phyloP scores from a whole-genome alignment of 2,113 vertebrate genomes.

The Myiopsitta monachus region DNA sequence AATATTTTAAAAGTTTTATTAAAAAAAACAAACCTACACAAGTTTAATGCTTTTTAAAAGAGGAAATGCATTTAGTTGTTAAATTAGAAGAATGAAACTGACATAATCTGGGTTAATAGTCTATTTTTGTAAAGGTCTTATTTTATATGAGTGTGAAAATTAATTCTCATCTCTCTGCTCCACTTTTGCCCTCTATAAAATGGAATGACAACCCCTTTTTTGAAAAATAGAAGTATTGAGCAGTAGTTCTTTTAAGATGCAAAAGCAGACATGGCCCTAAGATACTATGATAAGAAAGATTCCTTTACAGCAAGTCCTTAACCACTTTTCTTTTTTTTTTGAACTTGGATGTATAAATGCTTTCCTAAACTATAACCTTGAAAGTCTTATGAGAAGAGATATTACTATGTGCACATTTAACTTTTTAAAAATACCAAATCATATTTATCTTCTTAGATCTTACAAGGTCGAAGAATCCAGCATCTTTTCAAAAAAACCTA shows the following conservation, averaged over 20 bases:
- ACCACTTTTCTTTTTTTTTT: neutral
- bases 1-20: neutral
- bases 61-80: neutral
- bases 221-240: neutral
- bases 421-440: neutral
- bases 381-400: neutral
- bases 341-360: neutral
- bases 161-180: neutral
- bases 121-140: neutral
- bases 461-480: neutral
- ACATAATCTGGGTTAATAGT: neutral
- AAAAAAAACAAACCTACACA: neutral
- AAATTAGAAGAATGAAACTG: neutral
- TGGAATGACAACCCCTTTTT: neutral
- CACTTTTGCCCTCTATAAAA: neutral
- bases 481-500: neutral
- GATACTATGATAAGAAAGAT: neutral
- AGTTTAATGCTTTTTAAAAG: neutral
- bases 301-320: neutral
- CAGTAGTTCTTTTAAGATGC: neutral
- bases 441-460: neutral
- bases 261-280: neutral
- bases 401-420: neutral
- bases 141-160: neutral
- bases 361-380: neutral